Conservation (phyloP, 2,888 invertebrate species). For the Amiota minor region DNA sequence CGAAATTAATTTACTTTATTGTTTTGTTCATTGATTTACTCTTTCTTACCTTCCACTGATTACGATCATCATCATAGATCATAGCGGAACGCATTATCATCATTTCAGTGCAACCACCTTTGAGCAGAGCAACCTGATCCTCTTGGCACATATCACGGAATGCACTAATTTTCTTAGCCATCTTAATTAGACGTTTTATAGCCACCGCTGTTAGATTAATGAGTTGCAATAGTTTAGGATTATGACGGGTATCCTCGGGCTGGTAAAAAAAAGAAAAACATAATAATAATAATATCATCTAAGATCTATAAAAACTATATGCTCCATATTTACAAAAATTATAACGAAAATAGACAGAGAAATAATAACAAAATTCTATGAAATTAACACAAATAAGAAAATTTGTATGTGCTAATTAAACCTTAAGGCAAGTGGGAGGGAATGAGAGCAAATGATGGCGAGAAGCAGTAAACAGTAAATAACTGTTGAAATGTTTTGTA, state of each 20-base stretch:
- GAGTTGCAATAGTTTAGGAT: constrained; percentile 85
- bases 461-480: constrained; percentile 39
- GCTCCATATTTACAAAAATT: constrained; percentile 32
- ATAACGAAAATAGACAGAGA: neutral
- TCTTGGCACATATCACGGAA: constrained; percentile 96
- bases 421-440: neutral
- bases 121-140: constrained; percentile 84
- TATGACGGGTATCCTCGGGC: constrained; percentile 74
- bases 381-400: constrained; percentile 54
- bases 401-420: constrained; percentile 59
- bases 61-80: constrained; percentile 88
- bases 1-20: no score
- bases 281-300: neutral
- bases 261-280: constrained; percentile 42
- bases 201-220: constrained; percentile 94
- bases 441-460: no score
- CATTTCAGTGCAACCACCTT: constrained; percentile 95
- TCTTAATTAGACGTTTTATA: constrained; percentile 88
- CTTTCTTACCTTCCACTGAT: constrained; percentile 87
- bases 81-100: constrained; percentile 94
- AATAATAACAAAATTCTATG: constrained; percentile 52
- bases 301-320: constrained; percentile 17
- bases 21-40: no score
- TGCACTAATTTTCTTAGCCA: constrained; percentile 88
- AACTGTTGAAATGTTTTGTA: constrained; percentile 39